Evolutionary conservation across 2,888 invertebrate genomes (phyloP).

Genomic region (Resseliella maxima): DNA sequence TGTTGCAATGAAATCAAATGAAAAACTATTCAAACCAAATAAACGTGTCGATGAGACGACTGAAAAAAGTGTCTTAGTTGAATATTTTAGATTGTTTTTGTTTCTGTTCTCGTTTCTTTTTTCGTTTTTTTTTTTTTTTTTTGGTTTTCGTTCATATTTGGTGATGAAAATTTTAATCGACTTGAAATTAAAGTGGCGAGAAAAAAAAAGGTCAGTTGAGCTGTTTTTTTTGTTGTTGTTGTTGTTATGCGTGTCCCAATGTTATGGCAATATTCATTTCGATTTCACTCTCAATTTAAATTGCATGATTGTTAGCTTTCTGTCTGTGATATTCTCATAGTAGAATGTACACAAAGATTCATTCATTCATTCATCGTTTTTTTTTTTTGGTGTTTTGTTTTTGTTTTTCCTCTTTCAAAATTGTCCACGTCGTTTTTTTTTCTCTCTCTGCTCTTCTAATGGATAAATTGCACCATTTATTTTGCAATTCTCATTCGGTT

Average conservation of each 20-base stretch:
- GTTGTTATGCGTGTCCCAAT: too few relatives aligned
- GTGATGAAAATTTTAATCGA: not conserved
- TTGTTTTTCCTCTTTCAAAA: not conserved
- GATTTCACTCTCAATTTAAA: conserved; percentile 18
- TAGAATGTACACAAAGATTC: not conserved
- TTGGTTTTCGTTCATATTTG: too few relatives aligned
- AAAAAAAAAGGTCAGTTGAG: not conserved
- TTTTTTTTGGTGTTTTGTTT: not conserved
- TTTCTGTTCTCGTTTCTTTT: too few relatives aligned
- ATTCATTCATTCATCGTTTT: not conserved
- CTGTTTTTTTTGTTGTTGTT: not conserved
- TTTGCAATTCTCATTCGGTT: not conserved
- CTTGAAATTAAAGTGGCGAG: not conserved
- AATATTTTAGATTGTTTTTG: not conserved
- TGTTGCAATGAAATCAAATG: too few relatives aligned
- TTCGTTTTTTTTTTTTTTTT: too few relatives aligned
- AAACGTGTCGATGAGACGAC: not conserved
- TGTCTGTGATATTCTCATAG: not conserved
- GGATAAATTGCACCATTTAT: conserved; percentile 1
- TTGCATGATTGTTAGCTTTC: too few relatives aligned
- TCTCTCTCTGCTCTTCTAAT: too few relatives aligned
- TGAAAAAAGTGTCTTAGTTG: too few relatives aligned
- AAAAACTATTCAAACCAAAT: not conserved
- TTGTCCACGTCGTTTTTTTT: too few relatives aligned
- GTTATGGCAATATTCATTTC: conserved; percentile 33